phyloP scores from a whole-genome alignment of 2,113 vertebrate genomes.

The Ophthalmolycus amberensis region DNA sequence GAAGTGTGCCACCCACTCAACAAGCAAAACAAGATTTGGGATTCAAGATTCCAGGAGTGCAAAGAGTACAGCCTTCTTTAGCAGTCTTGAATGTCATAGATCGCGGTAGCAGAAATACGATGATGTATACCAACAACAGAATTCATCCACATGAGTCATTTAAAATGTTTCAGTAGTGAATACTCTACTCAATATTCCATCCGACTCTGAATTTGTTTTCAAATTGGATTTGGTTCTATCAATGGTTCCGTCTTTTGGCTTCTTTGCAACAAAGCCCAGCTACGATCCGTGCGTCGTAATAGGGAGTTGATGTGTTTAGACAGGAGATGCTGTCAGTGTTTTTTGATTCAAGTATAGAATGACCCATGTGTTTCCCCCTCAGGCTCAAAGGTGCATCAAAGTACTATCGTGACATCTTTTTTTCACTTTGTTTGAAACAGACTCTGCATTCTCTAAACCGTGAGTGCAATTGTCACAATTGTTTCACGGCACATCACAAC shows the following conservation, averaged over 20 bases:
- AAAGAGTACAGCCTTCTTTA: not conserved
- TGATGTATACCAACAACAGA: not conserved
- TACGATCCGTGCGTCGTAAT: not conserved
- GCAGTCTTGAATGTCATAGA: not conserved
- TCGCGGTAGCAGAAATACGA: not conserved
- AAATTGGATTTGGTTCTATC: not conserved
- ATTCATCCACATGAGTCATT: not conserved
- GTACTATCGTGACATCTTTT: not conserved
- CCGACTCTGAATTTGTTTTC: not conserved
- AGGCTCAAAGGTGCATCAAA: not conserved
- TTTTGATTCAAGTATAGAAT: not conserved
- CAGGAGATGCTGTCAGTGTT: not conserved
- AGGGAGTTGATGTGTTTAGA: not conserved
- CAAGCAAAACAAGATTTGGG: constrained; percentile 24
- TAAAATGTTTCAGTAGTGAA: not conserved
- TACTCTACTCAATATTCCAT: not conserved
- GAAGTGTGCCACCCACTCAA: constrained; percentile 51
- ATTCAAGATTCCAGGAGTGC: constrained; percentile 9
- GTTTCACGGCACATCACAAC: not conserved
- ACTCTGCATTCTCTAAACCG: not conserved
- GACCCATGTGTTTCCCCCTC: not conserved
- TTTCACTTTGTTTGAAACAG: not conserved
- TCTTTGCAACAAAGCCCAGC: not conserved
- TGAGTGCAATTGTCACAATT: not conserved
- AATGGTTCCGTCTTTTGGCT: not conserved